Percentiles rank a stretch among this genome's conserved stretches.
phyloP scores from a whole-genome alignment of 2,888 invertebrate genomes.

The Amphipyra tragopoginis region DNA sequence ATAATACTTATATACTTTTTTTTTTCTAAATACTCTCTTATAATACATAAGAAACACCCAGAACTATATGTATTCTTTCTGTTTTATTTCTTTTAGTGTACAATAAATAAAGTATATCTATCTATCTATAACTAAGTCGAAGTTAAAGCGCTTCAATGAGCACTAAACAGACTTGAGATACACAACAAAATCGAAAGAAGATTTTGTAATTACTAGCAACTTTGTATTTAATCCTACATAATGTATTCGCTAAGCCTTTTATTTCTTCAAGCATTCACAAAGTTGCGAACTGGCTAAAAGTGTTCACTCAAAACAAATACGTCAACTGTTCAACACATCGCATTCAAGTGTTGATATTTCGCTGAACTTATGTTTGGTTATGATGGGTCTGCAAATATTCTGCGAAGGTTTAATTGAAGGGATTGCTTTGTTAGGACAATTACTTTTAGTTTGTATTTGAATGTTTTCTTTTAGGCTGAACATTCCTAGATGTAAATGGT shows the following conservation, averaged over 20 bases:
- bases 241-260: conserved; percentile 22
- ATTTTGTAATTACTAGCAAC: too few species aligned
- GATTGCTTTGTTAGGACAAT: conserved; percentile 13
- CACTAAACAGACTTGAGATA: conserved; percentile 8
- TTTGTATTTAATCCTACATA: neutral
- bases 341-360: conserved; percentile 39
- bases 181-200: conserved; percentile 17
- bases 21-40: too few species aligned
- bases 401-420: conserved; percentile 30
- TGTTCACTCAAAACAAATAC: conserved; percentile 53
- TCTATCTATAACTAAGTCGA: too few species aligned
- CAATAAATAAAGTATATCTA: too few species aligned
- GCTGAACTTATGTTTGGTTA: conserved; percentile 35
- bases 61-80: too few species aligned
- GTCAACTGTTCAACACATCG: conserved; percentile 35
- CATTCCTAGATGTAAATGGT: neutral
- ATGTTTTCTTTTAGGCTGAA: neutral
- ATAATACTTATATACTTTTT: too few species aligned
- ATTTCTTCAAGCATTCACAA: conserved; percentile 35
- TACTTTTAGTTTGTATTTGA: neutral
- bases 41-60: too few species aligned
- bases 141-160: neutral
- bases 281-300: conserved; percentile 51
- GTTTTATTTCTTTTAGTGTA: too few species aligned
- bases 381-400: conserved; percentile 54